A percentile compares a stretch with the other conserved stretches of the same genome.
Evolutionary conservation across 1,140 invertebrate species (phyloP).

Genomic region (Asobara japonica): DNA sequence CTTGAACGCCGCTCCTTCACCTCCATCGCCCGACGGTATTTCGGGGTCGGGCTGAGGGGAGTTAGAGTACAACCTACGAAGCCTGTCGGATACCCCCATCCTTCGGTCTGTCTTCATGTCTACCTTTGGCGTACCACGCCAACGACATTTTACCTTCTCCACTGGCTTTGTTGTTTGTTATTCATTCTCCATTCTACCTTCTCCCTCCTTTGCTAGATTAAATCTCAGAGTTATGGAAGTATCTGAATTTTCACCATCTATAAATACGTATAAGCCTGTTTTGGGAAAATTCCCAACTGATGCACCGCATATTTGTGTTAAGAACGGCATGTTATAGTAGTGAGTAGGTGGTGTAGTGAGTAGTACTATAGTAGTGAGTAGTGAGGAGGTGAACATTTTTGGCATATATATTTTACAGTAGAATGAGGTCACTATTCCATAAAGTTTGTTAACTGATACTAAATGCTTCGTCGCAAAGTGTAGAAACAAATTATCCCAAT

Average conservation of each 20-base stretch:
- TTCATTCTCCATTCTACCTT: constrained; percentile 1
- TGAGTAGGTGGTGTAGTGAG: no score
- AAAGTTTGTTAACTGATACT: neutral
- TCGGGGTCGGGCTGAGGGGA: neutral
- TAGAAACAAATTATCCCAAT: no score
- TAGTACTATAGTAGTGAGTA: no score
- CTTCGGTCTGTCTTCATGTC: neutral
- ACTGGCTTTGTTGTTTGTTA: constrained; percentile 2
- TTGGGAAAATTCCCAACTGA: neutral
- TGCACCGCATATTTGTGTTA: neutral
- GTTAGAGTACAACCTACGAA: neutral
- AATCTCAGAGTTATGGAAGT: neutral
- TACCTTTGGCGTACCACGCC: constrained; percentile 6
- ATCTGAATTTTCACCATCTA: constrained; percentile 11
- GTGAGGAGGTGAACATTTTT: no score
- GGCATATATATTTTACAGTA: no score
- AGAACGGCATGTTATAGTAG: neutral
- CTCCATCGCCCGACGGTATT: neutral
- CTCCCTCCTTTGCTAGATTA: neutral
- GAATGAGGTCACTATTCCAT: no score
- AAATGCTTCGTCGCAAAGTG: neutral
- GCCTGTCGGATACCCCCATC: neutral
- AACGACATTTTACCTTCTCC: constrained; percentile 2
- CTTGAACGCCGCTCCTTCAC: constrained; percentile 29
- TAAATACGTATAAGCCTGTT: constrained; percentile 7